Base-by-base conservation (phyloP, 2,113 vertebrate species). In the Neogobius melanostomus region DNA sequence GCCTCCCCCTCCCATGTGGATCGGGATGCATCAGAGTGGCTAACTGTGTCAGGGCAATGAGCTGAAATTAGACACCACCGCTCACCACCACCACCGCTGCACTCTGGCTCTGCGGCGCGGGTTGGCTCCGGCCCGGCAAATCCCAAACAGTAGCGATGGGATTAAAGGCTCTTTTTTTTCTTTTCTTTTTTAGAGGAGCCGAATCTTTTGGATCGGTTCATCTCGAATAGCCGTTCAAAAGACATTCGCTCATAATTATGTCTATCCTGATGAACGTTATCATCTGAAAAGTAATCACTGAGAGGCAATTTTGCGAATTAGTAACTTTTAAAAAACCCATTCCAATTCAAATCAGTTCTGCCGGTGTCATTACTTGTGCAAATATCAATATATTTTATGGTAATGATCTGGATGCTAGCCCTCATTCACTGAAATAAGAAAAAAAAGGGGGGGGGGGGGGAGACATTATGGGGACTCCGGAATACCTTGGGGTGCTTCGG, bases 51-150 rank as follows among this genome's bases (percentile, higher is more conserved):
- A 84, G 69, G 70, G 66, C 56, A 66, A 44, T 0, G 48, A 71
- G 76, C 80, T 72, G 75, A 85, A 82, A 82, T 80, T 72, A 85
- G 71, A 85, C 80, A 74, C 69, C 80, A 74, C 68, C 75, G 66
- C 70, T 82, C 75, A 17, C 63, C 66, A 69, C 76, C 73, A 5
- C 66, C 75, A 68, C 52, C 21, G 21, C 21, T 21, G 21, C 21
- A 21, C 21, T 21, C 21, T 21, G 21, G 21, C 21, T 21, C 21
- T 21, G 21, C 21, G 21, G 21, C 21, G 21, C 21, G 21, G 21
- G 21, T 49, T 54, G 44, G 21, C 68, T 65, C 15, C 57, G 50
- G 51, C 71, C 5, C 56, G 71, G 46, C 53, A 52, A 61, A 71
- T 72, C 73, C 7, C 3, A 15, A 12, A 59, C 5, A 11, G 28